phyloP scores from a whole-genome alignment of 2,888 invertebrate species.

The Boloria selene region DNA sequence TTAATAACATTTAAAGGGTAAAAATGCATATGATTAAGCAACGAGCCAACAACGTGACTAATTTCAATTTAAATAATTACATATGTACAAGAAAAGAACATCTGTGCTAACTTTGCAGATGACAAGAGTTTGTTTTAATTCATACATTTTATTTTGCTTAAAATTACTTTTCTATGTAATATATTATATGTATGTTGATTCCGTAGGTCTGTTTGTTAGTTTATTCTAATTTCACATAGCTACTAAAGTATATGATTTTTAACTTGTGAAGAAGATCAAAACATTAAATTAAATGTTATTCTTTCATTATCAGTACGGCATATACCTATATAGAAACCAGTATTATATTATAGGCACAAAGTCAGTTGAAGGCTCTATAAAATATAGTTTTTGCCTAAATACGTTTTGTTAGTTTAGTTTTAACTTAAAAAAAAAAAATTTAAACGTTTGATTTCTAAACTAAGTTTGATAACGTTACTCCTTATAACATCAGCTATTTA shows the following conservation, averaged over 20 bases:
- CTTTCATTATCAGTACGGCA: too few relatives aligned
- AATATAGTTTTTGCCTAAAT: neutral
- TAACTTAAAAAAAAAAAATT: neutral
- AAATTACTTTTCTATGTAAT: neutral
- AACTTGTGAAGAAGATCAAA: too few relatives aligned
- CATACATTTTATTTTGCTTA: neutral
- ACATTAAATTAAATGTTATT: too few relatives aligned
- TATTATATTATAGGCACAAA: too few relatives aligned
- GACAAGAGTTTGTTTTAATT: neutral
- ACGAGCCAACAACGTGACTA: neutral
- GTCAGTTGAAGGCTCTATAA: neutral
- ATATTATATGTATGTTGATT: too few relatives aligned
- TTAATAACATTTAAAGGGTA: neutral
- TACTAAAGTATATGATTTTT: too few relatives aligned
- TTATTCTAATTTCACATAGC: too few relatives aligned
- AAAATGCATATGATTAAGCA: constrained; percentile 1
- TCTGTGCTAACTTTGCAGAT: constrained; percentile 3
- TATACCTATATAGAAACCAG: too few relatives aligned
- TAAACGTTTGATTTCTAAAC: neutral
- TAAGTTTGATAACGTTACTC: too few relatives aligned
- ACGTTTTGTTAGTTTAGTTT: neutral
- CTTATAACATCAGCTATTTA: too few relatives aligned
- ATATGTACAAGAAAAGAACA: constrained; percentile 2
- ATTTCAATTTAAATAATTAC: constrained; percentile 16
- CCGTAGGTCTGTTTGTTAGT: too few relatives aligned